phyloP scores from a whole-genome alignment of 2,797 vertebrate species.

The Pelochelys cantorii region DNA sequence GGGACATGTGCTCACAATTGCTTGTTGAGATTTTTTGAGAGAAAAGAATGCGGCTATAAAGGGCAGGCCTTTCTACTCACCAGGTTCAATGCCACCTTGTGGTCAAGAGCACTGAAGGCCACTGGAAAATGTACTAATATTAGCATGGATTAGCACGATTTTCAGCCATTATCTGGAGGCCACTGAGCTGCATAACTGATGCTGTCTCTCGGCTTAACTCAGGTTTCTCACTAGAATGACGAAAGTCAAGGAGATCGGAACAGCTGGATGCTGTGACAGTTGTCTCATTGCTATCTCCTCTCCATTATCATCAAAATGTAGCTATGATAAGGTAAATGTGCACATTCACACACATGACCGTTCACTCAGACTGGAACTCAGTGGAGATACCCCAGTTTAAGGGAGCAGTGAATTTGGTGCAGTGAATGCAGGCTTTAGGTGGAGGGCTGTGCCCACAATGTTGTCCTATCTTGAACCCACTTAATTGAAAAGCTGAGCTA shows the following conservation, averaged over 20 bases:
- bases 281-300: neutral
- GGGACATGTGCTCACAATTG: neutral
- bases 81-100: neutral
- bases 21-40: neutral
- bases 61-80: neutral
- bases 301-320: too few relatives aligned
- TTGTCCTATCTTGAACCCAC: neutral
- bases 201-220: neutral
- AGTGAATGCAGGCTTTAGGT: neutral
- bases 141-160: neutral
- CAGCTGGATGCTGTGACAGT: neutral
- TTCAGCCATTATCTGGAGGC: neutral
- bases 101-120: neutral
- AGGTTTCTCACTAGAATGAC: neutral
- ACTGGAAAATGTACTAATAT: neutral
- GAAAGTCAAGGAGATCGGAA: neutral
- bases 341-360: neutral
- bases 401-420: neutral
- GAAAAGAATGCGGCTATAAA: neutral
- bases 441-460: neutral
- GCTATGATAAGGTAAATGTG: fast-evolving
- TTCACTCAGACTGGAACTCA: neutral
- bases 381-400: neutral
- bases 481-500: neutral
- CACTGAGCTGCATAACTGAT: neutral